Percentiles rank a stretch among this genome's conserved stretches.
phyloP scores from a whole-genome alignment of 2,797 vertebrate genomes.

The Macroramphosus scolopax region DNA sequence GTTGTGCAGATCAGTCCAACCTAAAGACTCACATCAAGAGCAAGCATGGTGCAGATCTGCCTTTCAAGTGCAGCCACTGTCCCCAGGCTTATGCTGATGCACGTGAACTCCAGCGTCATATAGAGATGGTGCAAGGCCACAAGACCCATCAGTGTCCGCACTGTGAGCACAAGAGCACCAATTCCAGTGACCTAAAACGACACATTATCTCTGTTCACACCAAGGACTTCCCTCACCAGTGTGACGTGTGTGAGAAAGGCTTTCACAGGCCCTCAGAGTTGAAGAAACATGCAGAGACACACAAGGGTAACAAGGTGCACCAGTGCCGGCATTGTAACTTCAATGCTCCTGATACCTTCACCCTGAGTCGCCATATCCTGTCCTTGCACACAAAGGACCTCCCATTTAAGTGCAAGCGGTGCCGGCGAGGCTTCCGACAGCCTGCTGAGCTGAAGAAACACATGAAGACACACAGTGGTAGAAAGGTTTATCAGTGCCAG shows the following conservation, averaged over 20 bases:
- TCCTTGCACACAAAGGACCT: slow-evolving; percentile 96
- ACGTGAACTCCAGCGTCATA: slow-evolving; percentile 90
- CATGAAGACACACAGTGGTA: slow-evolving; percentile 98
- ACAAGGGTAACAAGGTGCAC: slow-evolving; percentile 95
- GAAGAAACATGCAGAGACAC: slow-evolving; percentile 94
- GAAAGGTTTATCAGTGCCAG: slow-evolving; percentile 98
- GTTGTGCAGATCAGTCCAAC: slow-evolving; percentile 96
- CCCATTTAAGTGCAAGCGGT: slow-evolving; percentile 89
- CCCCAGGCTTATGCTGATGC: slow-evolving; percentile 90
- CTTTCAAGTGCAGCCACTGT: slow-evolving; percentile 93
- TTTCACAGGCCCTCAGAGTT: slow-evolving; percentile 98
- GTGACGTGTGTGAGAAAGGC: slow-evolving; percentile 95
- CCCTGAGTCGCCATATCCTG: slow-evolving; percentile 94
- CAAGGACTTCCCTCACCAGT: slow-evolving; percentile 98
- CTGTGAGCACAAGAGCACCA: slow-evolving; percentile 98
- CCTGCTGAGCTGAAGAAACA: slow-evolving; percentile 96
- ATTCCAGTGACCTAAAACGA: slow-evolving; percentile 97
- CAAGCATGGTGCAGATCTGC: slow-evolving; percentile 94
- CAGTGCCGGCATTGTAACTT: slow-evolving; percentile 99
- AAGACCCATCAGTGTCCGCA: slow-evolving; percentile 96
- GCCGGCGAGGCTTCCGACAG: slow-evolving; percentile 93
- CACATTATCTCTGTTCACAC: slow-evolving; percentile 98
- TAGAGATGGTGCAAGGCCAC: slow-evolving; percentile 92
- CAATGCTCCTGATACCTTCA: slow-evolving; percentile 94
- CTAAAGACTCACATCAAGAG: slow-evolving; percentile 98